Base-by-base conservation (phyloP, 1,140 invertebrate genomes). In the Aphidius gifuensis region DNA sequence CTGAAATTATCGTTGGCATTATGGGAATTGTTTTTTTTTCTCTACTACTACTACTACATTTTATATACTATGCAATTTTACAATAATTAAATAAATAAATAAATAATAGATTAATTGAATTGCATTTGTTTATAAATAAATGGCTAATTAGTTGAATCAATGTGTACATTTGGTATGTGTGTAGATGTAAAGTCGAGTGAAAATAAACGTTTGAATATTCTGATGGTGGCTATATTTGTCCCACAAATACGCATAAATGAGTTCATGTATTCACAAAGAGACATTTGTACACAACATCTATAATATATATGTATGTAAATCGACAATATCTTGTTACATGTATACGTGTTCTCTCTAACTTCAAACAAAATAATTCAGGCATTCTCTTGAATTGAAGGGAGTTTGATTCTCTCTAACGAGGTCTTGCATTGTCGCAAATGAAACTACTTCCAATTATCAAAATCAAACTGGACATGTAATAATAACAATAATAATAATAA, bases 311-410 rank as follows among this genome's bases (percentile, higher is more conserved):
- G 4, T 32, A 32, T 2, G 23, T 32, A 32, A 3, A 32, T 32
- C 23, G 23, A 32, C 23, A 32, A 32, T 32, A 32, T 32, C 23
- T 32, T 32, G 23, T 32, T 32, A 32, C 32, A 9, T 38, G 1
- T 16, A 11, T 47, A 71, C 67, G 68, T 68, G 64, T 70, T 67
- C 64, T 67, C 64, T 68, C 68, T 49, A 71, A 80, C 76, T 79
- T 80, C 74, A 80, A 80, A 80, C 77, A 74, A 78, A 79, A 80
- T 79, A 80, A 80, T 80, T 78, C 75, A 79, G 74, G 73, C 73
- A 77, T 75, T 79, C 73, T 74, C 75, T 76, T 71, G 71, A 74
- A 65, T 63, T 62, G 66, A 61, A 51, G 71, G 70, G 61, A 63
- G 23, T 16, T n/a, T n/a, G 9, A 9, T 45, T 47, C 44, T 16